phyloP scores from a whole-genome alignment of 2,888 invertebrate species.

The Lasioglossum pauxillum region DNA sequence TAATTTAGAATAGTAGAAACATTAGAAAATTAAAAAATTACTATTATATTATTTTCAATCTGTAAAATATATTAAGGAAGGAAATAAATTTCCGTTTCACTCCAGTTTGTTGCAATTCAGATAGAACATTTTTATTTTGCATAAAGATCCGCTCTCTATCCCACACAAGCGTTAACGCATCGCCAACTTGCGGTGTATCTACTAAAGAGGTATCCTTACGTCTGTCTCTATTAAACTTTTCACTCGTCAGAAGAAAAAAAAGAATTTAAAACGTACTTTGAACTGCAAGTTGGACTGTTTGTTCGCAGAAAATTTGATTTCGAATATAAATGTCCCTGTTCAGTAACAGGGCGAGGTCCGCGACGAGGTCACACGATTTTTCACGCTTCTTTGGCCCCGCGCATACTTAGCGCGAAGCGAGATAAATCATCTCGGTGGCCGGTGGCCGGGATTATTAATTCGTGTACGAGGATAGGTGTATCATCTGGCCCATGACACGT shows the following conservation, averaged over 20 bases:
- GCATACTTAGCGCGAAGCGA: background rate
- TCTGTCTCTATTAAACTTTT: background rate
- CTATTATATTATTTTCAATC: too few relatives aligned
- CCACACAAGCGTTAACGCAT: too few relatives aligned
- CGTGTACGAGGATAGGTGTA: constrained; percentile 25
- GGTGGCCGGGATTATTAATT: constrained; percentile 50
- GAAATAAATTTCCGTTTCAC: too few relatives aligned
- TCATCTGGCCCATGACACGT: constrained; percentile 40
- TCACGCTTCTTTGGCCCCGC: background rate
- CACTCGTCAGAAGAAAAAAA: background rate
- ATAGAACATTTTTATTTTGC: too few relatives aligned
- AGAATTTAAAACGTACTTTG: background rate
- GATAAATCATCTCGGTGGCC: constrained; percentile 35
- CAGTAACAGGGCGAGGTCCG: too few relatives aligned
- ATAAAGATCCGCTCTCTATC: too few relatives aligned
- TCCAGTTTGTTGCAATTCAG: too few relatives aligned
- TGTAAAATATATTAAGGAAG: too few relatives aligned
- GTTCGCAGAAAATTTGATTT: background rate
- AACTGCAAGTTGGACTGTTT: background rate
- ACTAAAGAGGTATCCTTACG: too few relatives aligned
- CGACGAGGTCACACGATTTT: background rate
- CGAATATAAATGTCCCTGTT: background rate
- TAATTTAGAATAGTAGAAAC: too few relatives aligned
- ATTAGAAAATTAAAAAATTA: too few relatives aligned
- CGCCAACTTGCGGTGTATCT: too few relatives aligned